Evolutionary conservation across 2,888 invertebrate species (phyloP).

Genomic region (Ectobius pallidus): DNA sequence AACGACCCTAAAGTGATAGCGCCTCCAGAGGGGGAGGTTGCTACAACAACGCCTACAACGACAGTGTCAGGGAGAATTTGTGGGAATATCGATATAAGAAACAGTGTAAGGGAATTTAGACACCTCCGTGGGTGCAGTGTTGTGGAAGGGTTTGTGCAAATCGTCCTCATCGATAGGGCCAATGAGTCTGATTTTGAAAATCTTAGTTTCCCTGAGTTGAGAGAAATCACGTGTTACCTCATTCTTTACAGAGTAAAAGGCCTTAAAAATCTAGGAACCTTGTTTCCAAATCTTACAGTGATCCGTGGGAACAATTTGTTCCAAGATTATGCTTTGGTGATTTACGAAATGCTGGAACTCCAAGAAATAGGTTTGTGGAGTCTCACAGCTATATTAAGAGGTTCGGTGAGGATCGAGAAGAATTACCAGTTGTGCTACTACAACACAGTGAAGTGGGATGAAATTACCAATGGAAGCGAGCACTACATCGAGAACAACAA

Average conservation of each 20-base stretch:
- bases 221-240: slow-evolving; percentile 91
- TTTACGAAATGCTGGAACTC: slow-evolving; percentile 79
- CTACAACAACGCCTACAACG: neutral
- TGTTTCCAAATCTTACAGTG: slow-evolving; percentile 93
- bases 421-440: slow-evolving; percentile 91
- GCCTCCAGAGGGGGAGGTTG: too few relatives aligned
- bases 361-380: slow-evolving; percentile 83
- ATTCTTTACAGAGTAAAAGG: slow-evolving; percentile 82
- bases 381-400: slow-evolving; percentile 79
- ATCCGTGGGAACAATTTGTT: slow-evolving; percentile 88
- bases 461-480: slow-evolving; percentile 63
- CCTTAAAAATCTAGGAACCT: slow-evolving; percentile 74
- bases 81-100: slow-evolving; percentile 73
- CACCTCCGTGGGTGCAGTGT: slow-evolving; percentile 80
- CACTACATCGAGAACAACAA: slow-evolving; percentile 57
- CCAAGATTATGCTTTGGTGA: slow-evolving; percentile 82
- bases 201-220: slow-evolving; percentile 79
- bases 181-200: slow-evolving; percentile 67
- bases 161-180: slow-evolving; percentile 79
- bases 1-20: neutral
- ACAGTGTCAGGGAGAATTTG: slow-evolving; percentile 59
- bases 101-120: slow-evolving; percentile 63
- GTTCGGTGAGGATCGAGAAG: slow-evolving; percentile 88
- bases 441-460: slow-evolving; percentile 89
- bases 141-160: slow-evolving; percentile 90